A percentile compares a stretch with the other conserved stretches of the same genome.
These are phyloP conservation scores for Drosophila planitibia DNA, from an alignment of 2,888 invertebrate genomes.

Conservation along the genomic window DNA sequence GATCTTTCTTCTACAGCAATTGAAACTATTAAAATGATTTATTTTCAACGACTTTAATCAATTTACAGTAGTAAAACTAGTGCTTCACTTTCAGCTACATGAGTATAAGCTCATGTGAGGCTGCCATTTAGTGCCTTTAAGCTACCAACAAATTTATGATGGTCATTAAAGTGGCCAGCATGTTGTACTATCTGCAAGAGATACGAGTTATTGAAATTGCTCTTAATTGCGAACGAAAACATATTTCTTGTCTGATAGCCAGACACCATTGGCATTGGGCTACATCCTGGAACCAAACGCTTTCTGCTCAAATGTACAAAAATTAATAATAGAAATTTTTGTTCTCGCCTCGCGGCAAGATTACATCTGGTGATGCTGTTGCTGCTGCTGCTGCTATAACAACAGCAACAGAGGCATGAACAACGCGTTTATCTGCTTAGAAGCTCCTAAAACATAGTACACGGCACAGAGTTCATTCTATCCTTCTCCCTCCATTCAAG, in stretches of 20 bases:
- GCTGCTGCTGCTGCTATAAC: conserved; percentile 35
- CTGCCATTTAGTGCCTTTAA: conserved; percentile 12
- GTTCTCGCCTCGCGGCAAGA: conserved; percentile 49
- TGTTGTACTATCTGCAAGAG: conserved; percentile 23
- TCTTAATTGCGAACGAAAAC: conserved; percentile 43
- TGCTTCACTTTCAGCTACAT: neutral
- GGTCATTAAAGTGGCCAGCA: conserved; percentile 35
- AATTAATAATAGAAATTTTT: conserved; percentile 68
- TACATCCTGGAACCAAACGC: conserved; percentile 9
- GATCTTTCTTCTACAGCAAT: neutral
- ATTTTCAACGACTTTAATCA: neutral
- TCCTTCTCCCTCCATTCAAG: neutral
- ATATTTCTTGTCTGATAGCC: neutral
- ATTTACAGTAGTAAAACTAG: neutral
- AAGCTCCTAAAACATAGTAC: conserved; percentile 22
- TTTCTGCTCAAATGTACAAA: conserved; percentile 50
- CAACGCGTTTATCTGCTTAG: conserved; percentile 55
- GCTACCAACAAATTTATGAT: conserved; percentile 31
- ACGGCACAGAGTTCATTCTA: conserved; percentile 9
- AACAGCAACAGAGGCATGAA: conserved; percentile 26
- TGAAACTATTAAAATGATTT: neutral
- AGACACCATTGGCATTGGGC: neutral
- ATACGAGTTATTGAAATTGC: conserved; percentile 42
- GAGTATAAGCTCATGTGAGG: neutral
- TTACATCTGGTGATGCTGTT: conserved; percentile 50